A percentile compares a stretch with the other conserved stretches of the same genome.
Evolutionary conservation across 2,888 invertebrate species (phyloP).

Genomic region (Drosophila neotestacea): DNA sequence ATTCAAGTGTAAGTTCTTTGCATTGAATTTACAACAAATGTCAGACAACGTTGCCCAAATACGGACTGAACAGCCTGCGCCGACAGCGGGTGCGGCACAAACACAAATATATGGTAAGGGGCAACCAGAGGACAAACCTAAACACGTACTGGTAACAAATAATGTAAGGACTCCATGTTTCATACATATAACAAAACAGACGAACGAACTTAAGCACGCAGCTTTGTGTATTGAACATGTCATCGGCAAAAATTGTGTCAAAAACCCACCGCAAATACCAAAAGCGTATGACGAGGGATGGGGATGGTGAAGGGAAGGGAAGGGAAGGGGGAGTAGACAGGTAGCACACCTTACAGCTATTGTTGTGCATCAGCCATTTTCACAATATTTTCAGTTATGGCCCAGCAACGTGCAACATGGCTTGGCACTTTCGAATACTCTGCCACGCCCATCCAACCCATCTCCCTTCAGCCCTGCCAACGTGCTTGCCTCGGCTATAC

Average conservation of each 20-base stretch:
- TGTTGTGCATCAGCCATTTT: constrained; percentile 63
- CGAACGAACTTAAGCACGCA: constrained; percentile 71
- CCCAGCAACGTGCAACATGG: constrained; percentile 44
- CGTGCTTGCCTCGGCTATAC: constrained; percentile 51
- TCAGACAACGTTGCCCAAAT: constrained; percentile 14
- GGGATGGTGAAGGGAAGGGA: neutral
- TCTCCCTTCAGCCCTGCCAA: neutral
- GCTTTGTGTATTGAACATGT: constrained; percentile 81
- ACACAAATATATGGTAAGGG: neutral
- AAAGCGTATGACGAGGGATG: constrained; percentile 8
- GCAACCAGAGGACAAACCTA: constrained; percentile 38
- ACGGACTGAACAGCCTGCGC: constrained; percentile 6
- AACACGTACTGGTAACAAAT: constrained; percentile 73
- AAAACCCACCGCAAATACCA: constrained; percentile 65
- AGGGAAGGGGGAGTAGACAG: constrained; percentile 5
- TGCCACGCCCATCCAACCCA: neutral
- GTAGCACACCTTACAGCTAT: constrained; percentile 40
- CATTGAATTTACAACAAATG: constrained; percentile 20
- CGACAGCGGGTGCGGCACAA: constrained; percentile 11
- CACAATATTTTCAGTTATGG: constrained; percentile 70
- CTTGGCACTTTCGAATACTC: constrained; percentile 43
- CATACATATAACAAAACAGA: constrained; percentile 51
- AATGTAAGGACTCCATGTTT: constrained; percentile 39
- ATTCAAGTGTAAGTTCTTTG: constrained; percentile 13
- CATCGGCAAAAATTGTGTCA: constrained; percentile 78